A percentile compares a stretch with the other conserved stretches of the same genome.
These are phyloP conservation scores for Alexandromys fortis DNA, from an alignment of 2,113 vertebrate species.

Conservation along the genomic window DNA sequence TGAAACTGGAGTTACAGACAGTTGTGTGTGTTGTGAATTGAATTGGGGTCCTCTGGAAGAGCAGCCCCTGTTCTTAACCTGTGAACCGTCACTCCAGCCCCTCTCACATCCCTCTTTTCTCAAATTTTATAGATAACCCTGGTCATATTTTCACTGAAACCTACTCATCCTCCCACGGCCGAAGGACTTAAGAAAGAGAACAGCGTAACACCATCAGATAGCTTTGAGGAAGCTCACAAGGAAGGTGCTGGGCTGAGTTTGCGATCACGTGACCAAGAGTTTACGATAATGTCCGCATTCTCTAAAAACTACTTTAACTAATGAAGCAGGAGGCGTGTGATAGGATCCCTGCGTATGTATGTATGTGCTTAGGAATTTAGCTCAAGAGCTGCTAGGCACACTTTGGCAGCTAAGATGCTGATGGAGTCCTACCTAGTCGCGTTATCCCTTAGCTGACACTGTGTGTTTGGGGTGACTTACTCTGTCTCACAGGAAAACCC, in stretches of 20 bases:
- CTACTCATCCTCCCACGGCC: not conserved
- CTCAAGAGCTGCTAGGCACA: not conserved
- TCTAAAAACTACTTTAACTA: not conserved
- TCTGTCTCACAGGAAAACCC: not conserved
- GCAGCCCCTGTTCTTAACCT: not conserved
- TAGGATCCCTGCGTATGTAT: not conserved
- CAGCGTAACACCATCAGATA: not conserved
- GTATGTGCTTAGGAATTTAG: conserved; percentile 9
- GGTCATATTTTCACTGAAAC: not conserved
- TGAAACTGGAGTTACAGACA: not conserved
- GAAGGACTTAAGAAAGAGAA: not conserved
- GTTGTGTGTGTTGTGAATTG: not conserved
- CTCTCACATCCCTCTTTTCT: not conserved
- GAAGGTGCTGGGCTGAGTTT: not conserved
- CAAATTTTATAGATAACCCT: not conserved
- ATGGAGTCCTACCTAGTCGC: not conserved
- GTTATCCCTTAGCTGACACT: not conserved
- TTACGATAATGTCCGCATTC: not conserved
- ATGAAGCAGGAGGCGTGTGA: conserved; percentile 20
- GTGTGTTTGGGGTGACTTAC: not conserved
- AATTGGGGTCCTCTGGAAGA: not conserved
- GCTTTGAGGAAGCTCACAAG: not conserved
- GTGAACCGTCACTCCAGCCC: not conserved
- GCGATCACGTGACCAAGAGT: not conserved
- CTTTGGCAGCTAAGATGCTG: not conserved